Evolutionary conservation across 37 sponge, comb jelly and placozoan species (phyloP), one percentile per base, ranked within the genome.

Genomic region (Haliclona indistincta): DNA sequence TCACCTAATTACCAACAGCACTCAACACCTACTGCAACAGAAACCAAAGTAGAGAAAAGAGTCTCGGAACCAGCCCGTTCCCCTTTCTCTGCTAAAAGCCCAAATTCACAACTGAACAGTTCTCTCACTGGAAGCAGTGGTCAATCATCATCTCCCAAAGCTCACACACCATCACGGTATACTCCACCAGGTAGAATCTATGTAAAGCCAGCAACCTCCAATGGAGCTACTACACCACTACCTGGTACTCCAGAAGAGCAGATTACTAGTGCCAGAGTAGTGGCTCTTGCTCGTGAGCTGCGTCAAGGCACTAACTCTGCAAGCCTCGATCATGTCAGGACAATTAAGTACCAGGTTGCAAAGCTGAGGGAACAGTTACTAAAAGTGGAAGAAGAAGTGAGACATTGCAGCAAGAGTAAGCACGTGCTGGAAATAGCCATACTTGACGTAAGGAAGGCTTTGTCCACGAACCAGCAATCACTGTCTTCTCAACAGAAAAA

Each of bases 401-500:
- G 75, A 71, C 42, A 53, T 0, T 17, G 56, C 63, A 80, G 5
- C 15, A 63, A 75, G 40, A 76, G 71, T 1, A 56, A 65, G 32
- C 22, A 45, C 8, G 52, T 77, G 6, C 71, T 87, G 54, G 87
- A 80, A 55, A 20, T 63, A 20, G 43, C 76, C 42, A 36, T 87
- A 1, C 76, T 70, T 64, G 87, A 87, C 33, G 32, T 75, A 5
- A 66, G 87, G 54, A 75, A 69, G 55, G 25, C 52, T 5, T 45
- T 87, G 4, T 87, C 87, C 20, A 64, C 58, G 11, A 87, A 75
- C 41, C 87, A 87, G 77, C 81, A 76, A 61, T 87, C 87, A 13
- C 44, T 87, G 26, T 75, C 76, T 40, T 49, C 71, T 19, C 77
- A 80, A 66, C 76, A 81, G 75, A 87, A 80, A 76, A 87, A 70